Percentiles rank a stretch among this genome's conserved stretches.
These are phyloP conservation scores for Synergus laeviventris DNA, from an alignment of 2,888 invertebrate genomes.

Conservation along the genomic window DNA sequence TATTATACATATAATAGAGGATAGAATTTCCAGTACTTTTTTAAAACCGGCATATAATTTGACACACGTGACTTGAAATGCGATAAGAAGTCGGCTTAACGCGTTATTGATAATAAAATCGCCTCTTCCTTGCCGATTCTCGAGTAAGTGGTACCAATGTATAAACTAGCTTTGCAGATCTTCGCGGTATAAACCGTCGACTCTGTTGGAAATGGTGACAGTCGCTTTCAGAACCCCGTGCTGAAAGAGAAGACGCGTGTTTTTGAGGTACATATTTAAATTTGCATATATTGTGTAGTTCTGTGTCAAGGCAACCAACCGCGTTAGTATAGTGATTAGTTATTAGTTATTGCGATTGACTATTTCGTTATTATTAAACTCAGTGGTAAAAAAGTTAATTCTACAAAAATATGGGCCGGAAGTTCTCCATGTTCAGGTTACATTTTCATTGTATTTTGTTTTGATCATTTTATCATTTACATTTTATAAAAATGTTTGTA, in stretches of 20 bases:
- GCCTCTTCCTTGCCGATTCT: neutral
- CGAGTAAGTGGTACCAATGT: constrained; percentile 2
- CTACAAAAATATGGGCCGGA: constrained; percentile 15
- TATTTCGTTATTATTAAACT: neutral
- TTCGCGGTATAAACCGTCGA: constrained; percentile 19
- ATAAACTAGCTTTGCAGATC: constrained; percentile 11
- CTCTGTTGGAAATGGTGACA: constrained; percentile 19
- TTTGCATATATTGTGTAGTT: constrained; percentile 11
- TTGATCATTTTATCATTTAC: neutral
- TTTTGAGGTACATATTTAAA: constrained; percentile 16
- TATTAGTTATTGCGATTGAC: neutral
- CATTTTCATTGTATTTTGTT: neutral
- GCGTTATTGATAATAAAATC: neutral
- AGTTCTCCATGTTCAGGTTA: constrained; percentile 19
- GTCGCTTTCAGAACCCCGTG: constrained; percentile 14
- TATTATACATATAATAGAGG: too few relatives aligned
- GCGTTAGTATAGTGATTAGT: constrained; percentile 18
- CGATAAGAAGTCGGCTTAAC: neutral
- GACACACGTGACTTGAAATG: neutral
- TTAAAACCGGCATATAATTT: neutral
- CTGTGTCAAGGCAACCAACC: neutral
- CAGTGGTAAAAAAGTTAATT: neutral
- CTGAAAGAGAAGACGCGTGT: constrained; percentile 12
- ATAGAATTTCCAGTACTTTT: neutral
- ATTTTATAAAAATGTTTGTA: too few relatives aligned